Evolutionary conservation across 2,113 vertebrate genomes (phyloP), one percentile per base, ranked within the genome.

Genomic region (Motacilla alba): DNA sequence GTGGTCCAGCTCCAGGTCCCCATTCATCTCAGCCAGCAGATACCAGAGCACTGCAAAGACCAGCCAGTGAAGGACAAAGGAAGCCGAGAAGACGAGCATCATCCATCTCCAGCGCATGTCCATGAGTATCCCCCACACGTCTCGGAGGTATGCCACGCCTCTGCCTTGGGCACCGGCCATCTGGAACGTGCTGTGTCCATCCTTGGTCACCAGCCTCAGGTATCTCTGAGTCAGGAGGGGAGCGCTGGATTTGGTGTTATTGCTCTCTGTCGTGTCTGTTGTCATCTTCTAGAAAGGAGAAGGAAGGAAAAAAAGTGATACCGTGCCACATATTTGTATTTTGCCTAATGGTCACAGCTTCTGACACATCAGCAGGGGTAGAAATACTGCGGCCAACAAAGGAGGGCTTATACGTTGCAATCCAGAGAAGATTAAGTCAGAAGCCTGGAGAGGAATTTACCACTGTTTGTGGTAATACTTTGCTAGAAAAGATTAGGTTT

Each of bases 21-120:
- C 99, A 9, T 99, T 99, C 97, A 99, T 98, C 92, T 99, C 99
- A 30, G 99, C 99, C 78, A 99, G 98, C 84, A 99, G 94, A 83
- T 99, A 99, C 99, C 99, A 99, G 91, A 99, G 98, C 88, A 99
- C 98, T 82, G 99, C 99, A 93, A 99, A 99, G 89, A 99, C 97
- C 94, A 99, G 98, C 99, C 99, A 99, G 97, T 99, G 99, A 74
- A 98, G 96, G 79, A 99, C 97, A 94, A 99, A 99, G 72, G 99
- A 99, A 56, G 98, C 97, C 2, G 99, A 99, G 94, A 99, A 99
- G 70, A 99, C 98, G 43, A 99, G 86, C 92, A 99, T 98, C 96
- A 99, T 99, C 99, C 99, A 99, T 31, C 99, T 98, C 99, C 99
- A 99, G 78, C 99, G 99, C 97, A 99, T 98, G 84, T 99, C 98